Conservation (phyloP, 1,140 invertebrate genomes). For the Diachasmimorpha longicaudata region DNA sequence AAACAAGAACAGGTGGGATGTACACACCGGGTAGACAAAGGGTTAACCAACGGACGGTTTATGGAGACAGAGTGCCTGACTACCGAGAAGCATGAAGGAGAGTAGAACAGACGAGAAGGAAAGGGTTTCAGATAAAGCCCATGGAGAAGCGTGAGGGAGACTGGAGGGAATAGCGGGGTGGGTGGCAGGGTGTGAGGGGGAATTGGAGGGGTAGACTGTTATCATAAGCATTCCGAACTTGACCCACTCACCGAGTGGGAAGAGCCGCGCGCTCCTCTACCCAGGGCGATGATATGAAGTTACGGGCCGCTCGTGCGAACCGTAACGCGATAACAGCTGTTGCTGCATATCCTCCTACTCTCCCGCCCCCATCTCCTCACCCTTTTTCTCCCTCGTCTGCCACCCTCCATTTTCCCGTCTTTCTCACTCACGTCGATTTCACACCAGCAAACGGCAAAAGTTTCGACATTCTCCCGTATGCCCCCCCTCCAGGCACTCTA, state of each 20-base stretch:
- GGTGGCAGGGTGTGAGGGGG: conserved; percentile 6
- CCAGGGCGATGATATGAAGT: conserved; percentile 50
- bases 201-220: conserved; percentile 39
- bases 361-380: background rate
- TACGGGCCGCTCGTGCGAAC: conserved; percentile 56
- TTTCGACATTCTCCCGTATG: conserved; percentile 43
- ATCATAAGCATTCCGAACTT: conserved; percentile 59
- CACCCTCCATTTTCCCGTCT: conserved; percentile 29
- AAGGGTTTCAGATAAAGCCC: background rate
- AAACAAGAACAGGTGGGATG: background rate
- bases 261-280: conserved; percentile 30
- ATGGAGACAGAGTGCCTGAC: background rate
- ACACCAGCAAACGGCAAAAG: conserved; percentile 44
- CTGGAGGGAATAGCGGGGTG: too few relatives aligned
- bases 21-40: background rate
- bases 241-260: conserved; percentile 48
- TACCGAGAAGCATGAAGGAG: background rate
- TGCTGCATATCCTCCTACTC: conserved; percentile 34
- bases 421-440: conserved; percentile 39
- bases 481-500: conserved; percentile 21
- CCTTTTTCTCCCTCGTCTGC: conserved; percentile 8
- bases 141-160: background rate
- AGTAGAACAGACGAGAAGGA: background rate
- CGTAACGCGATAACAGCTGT: conserved; percentile 59
- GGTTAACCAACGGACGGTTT: background rate